Evolutionary conservation across 92 coral and sea anemone species (phyloP).

Genomic region (Actinostola sp.): DNA sequence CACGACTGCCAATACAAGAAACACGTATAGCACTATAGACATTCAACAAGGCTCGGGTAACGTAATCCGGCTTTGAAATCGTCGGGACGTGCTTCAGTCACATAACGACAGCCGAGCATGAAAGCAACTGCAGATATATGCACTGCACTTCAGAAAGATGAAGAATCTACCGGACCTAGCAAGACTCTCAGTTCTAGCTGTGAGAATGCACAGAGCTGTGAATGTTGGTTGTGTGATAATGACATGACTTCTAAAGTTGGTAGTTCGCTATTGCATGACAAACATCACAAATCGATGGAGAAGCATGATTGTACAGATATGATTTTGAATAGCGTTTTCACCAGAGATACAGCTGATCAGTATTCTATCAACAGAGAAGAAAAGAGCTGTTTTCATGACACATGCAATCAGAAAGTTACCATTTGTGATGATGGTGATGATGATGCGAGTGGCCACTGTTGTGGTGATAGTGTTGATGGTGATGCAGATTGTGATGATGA

Average conservation of each 20-base stretch:
- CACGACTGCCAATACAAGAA: background rate
- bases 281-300: background rate
- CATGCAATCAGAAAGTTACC: too few relatives aligned
- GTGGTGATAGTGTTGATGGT: background rate
- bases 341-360: background rate
- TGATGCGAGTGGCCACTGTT: background rate
- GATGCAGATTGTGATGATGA: background rate
- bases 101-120: too few relatives aligned
- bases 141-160: too few relatives aligned
- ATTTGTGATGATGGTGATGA: background rate
- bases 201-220: background rate
- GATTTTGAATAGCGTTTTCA: background rate
- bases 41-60: too few relatives aligned
- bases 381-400: too few relatives aligned
- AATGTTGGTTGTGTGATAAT: background rate
- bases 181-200: background rate
- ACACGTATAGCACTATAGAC: too few relatives aligned
- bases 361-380: background rate
- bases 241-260: background rate
- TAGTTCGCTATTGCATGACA: conserved; percentile 1
- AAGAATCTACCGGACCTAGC: too few relatives aligned
- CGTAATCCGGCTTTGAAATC: too few relatives aligned
- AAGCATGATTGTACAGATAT: background rate
- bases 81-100: too few relatives aligned
- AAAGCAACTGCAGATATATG: too few relatives aligned